These are phyloP conservation scores for Belgica antarctica DNA, from an alignment of 2,888 invertebrate genomes.

Conservation along the genomic window DNA sequence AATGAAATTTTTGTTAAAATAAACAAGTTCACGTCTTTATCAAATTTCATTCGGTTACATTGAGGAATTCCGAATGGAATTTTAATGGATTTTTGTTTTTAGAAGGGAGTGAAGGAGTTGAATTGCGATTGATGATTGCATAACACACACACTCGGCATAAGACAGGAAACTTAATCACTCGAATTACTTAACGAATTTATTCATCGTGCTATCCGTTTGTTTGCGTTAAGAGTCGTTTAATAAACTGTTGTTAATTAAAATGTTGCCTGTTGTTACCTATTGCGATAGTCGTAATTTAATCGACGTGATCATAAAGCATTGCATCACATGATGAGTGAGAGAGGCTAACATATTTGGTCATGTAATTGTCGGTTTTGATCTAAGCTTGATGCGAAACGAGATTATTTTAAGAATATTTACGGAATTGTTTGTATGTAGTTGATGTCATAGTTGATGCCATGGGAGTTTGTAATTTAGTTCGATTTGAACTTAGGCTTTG, in stretches of 20 bases:
- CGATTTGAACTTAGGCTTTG: too few relatives aligned
- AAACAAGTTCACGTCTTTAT: neutral
- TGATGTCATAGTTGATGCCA: too few relatives aligned
- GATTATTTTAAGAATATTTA: too few relatives aligned
- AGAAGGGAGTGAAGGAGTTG: neutral
- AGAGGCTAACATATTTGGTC: too few relatives aligned
- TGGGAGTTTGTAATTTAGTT: too few relatives aligned
- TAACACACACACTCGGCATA: neutral
- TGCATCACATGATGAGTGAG: too few relatives aligned
- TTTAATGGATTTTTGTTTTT: neutral
- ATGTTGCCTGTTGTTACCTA: neutral
- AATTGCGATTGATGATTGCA: neutral
- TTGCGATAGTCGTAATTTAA: too few relatives aligned
- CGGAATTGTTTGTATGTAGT: too few relatives aligned
- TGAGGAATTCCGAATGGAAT: neutral
- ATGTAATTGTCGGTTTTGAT: too few relatives aligned
- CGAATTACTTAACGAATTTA: neutral
- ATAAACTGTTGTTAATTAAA: neutral
- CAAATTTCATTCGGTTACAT: neutral
- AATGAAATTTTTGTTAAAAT: neutral
- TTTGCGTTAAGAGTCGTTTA: neutral
- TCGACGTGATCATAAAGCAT: too few relatives aligned
- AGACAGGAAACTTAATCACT: neutral
- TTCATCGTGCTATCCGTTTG: neutral
- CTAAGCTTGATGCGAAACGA: too few relatives aligned